Evolutionary conservation across 2,113 vertebrate genomes (phyloP).

Genomic region (Zapus hudsonius): DNA sequence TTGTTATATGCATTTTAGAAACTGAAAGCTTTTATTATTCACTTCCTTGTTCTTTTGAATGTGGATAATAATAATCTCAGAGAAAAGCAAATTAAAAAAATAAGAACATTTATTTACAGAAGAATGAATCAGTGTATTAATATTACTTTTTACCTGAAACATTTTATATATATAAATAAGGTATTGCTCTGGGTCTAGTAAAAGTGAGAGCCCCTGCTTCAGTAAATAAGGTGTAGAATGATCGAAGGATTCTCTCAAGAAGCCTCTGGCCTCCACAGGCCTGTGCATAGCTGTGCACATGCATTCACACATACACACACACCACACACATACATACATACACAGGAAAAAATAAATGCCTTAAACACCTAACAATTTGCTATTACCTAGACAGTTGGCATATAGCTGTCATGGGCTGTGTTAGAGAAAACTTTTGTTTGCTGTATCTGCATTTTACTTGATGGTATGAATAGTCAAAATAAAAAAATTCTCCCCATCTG

Average conservation of each 20-base stretch:
- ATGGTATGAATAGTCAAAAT: background rate
- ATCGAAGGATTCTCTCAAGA: no score
- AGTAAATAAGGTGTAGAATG: no score
- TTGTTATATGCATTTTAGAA: background rate
- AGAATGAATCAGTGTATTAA: constrained; percentile 1
- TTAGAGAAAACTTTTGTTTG: background rate
- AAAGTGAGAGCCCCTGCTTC: no score
- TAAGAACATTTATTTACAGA: background rate
- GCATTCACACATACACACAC: no score
- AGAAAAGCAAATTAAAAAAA: background rate
- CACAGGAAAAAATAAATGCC: no score
- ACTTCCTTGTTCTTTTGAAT: background rate
- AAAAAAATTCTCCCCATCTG: background rate
- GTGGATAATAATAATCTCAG: background rate
- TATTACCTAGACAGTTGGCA: background rate
- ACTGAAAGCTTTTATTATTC: background rate
- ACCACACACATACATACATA: no score
- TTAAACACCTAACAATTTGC: background rate
- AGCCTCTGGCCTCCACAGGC: no score
- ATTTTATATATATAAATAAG: background rate
- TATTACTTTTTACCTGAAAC: background rate
- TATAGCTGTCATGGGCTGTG: background rate
- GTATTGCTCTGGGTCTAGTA: background rate
- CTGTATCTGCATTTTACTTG: background rate
- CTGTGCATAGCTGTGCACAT: no score